Base-by-base conservation (phyloP, 1,140 invertebrate genomes). In the Leptoteleia sp. region DNA sequence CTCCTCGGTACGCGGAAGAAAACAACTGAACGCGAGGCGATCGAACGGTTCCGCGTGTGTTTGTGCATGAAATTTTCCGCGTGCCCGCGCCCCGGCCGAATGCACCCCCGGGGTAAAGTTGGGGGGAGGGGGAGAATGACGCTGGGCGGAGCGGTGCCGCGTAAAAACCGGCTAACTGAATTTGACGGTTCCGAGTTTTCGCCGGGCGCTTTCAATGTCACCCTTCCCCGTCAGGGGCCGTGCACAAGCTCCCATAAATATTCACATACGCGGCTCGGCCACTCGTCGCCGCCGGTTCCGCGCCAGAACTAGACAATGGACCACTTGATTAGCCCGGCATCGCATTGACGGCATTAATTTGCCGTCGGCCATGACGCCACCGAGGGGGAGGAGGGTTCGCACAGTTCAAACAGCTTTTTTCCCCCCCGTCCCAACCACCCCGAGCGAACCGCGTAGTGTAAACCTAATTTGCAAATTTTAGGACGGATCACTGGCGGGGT, bases 391-490 rank as follows among this genome's bases (percentile, higher is more conserved):
- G 27, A 15, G 17, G 42, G n/a, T n/a, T n/a, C n/a, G n/a, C n/a
- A n/a, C 55, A 31, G 47, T 64, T 70, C 64, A 70, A 79, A 79
- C 61, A 65, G 47, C 8, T 55, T 62, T 22, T 3, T 33, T 55
- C 25, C n/a, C 31, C 31, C 12, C 40, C 45, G 33, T 37, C 59
- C 54, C n/a, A n/a, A n/a, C n/a, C n/a, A n/a, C n/a, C n/a, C n/a
- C n/a, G n/a, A n/a, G n/a, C n/a, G n/a, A n/a, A n/a, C n/a, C n/a
- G n/a, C n/a, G n/a, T 64, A 68, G 67, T 65, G 76, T 22, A 22
- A 22, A 22, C 19, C 50, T 59, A 82, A 82, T 83, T 81, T 81
- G 79, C 73, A 76, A 81, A 81, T 83, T 82, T 78, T 27, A 48
- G 61, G 40, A 42, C 70, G 37, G 12, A n/a, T 65, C 27, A 38